Percentiles rank a stretch among this genome's conserved stretches.
These are phyloP conservation scores for Adelosebastes latens DNA, from an alignment of 2,797 vertebrate genomes.

Conservation along the genomic window DNA sequence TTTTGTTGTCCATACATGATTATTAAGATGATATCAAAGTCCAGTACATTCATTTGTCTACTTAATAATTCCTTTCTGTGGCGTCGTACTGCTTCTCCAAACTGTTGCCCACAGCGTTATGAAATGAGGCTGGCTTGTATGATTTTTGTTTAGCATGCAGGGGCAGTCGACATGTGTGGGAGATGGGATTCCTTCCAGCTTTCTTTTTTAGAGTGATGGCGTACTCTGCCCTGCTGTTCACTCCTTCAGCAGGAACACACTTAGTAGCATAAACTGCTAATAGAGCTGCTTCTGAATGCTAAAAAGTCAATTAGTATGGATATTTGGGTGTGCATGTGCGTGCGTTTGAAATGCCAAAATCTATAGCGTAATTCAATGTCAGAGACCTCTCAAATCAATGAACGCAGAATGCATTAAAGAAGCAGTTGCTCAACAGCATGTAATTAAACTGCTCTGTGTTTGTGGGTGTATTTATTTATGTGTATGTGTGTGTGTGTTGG, in stretches of 20 bases:
- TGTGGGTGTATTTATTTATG: background rate
- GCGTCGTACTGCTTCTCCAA: background rate
- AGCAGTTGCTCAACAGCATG: slow-evolving; percentile 75
- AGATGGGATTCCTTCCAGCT: slow-evolving; percentile 39
- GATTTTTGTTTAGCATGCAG: slow-evolving; percentile 20
- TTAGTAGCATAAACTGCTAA: slow-evolving; percentile 46
- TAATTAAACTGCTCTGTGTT: slow-evolving; percentile 67
- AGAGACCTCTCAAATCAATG: slow-evolving; percentile 73
- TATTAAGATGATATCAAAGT: slow-evolving; percentile 8
- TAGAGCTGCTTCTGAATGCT: slow-evolving; percentile 63
- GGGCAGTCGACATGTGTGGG: slow-evolving; percentile 24
- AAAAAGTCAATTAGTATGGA: slow-evolving; percentile 74
- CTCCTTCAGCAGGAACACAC: slow-evolving; percentile 21
- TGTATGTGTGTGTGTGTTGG: slow-evolving; percentile 21
- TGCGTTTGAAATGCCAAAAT: slow-evolving; percentile 69
- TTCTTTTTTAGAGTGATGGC: background rate
- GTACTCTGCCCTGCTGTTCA: slow-evolving; percentile 25
- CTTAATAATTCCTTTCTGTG: background rate
- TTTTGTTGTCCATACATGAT: background rate
- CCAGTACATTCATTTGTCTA: slow-evolving; percentile 1
- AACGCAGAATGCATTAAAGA: slow-evolving; percentile 71
- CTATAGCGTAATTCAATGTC: slow-evolving; percentile 72
- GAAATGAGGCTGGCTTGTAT: slow-evolving; percentile 1
- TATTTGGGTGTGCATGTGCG: slow-evolving; percentile 48
- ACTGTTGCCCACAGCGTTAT: slow-evolving; percentile 22